These are phyloP conservation scores for Pandion haliaetus DNA, from an alignment of 2,113 vertebrate species.

Conservation along the genomic window DNA sequence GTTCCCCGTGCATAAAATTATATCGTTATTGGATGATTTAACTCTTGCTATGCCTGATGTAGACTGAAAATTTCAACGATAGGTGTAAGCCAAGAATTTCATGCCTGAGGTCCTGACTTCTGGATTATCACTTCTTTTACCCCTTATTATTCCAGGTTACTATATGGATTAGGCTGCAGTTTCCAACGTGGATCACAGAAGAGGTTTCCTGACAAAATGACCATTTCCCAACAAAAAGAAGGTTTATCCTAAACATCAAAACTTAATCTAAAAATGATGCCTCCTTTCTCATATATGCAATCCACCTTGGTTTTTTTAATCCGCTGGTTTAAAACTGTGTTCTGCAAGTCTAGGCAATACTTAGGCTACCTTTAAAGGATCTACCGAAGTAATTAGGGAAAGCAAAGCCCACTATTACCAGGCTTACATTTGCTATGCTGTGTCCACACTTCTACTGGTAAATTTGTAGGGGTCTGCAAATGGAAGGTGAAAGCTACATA, in stretches of 20 bases:
- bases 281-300: neutral
- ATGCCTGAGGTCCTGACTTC: neutral
- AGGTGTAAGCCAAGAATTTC: neutral
- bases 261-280: neutral
- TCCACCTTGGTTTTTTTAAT: neutral
- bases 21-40: neutral
- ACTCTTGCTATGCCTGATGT: neutral
- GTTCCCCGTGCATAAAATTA: neutral
- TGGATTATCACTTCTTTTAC: neutral
- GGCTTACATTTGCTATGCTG: neutral
- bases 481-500: neutral
- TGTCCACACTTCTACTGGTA: neutral
- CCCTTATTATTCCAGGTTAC: neutral
- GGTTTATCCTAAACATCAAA: neutral
- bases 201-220: neutral
- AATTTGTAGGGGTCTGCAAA: neutral
- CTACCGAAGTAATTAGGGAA: neutral
- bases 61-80: neutral
- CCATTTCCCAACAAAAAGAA: neutral
- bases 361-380: neutral
- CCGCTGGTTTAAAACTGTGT: neutral
- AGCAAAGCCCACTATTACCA: neutral
- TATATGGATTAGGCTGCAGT: neutral
- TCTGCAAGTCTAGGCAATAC: neutral
- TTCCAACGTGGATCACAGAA: neutral